Conservation (phyloP, 2,797 vertebrate species). For the Pseudochaenichthys georgianus region DNA sequence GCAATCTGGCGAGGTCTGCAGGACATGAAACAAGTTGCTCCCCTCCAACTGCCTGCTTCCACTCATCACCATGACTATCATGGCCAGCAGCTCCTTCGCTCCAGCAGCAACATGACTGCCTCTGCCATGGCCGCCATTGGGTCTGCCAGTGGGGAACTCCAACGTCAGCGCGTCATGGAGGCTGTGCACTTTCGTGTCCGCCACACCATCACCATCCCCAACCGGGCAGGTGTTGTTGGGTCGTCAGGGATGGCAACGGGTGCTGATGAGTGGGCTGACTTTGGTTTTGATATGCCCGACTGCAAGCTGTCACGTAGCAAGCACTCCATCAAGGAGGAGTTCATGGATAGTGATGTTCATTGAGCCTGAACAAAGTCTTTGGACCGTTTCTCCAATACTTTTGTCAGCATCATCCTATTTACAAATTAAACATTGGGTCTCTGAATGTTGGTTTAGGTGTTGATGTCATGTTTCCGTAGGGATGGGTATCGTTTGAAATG, state of each 20-base stretch:
- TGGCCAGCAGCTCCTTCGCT: conserved; percentile 93
- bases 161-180: conserved; percentile 98
- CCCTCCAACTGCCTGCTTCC: conserved; percentile 68
- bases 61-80: conserved; percentile 87
- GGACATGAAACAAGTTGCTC: conserved; percentile 91
- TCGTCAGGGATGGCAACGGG: conserved; percentile 66
- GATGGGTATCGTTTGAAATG: no score
- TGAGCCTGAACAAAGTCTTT: conserved; percentile 72
- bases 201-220: conserved; percentile 99
- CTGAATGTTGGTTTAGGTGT: conserved; percentile 36
- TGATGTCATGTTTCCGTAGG: conserved; percentile 30
- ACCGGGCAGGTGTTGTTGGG: conserved; percentile 82
- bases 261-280: conserved; percentile 95
- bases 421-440: conserved; percentile 24
- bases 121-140: conserved; percentile 90
- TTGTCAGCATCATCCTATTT: conserved; percentile 29
- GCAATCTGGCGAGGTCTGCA: conserved; percentile 97
- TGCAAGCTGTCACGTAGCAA: conserved; percentile 91
- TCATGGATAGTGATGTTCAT: conserved; percentile 92
- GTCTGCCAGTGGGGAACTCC: conserved; percentile 91
- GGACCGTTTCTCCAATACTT: conserved; percentile 41
- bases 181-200: conserved; percentile 97
- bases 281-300: conserved; percentile 98
- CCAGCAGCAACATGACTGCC: conserved; percentile 92
- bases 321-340: conserved; percentile 97